phyloP scores from a whole-genome alignment of 2,113 vertebrate species.

The Alligator mississippiensis region DNA sequence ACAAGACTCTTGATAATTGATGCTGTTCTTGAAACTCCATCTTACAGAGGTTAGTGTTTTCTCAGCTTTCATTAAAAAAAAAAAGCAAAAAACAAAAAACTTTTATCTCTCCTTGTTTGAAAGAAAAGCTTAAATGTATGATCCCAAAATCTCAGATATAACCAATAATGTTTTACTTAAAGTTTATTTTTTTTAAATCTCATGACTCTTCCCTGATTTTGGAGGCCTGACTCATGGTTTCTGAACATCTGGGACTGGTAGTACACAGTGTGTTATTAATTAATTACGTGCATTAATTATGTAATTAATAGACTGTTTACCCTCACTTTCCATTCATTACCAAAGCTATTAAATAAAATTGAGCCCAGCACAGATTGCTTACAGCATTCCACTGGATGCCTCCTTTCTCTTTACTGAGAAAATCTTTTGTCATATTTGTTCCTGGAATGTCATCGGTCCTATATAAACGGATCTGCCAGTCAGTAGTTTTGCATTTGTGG shows the following conservation, averaged over 20 bases:
- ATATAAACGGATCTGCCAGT: slow-evolving; percentile 22
- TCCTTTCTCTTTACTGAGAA: neutral
- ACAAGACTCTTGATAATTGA: neutral
- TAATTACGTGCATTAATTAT: neutral
- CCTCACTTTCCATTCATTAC: neutral
- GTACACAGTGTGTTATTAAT: slow-evolving; percentile 5
- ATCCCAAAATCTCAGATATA: slow-evolving; percentile 32
- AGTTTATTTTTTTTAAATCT: neutral
- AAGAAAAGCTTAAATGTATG: slow-evolving; percentile 29
- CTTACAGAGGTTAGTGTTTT: slow-evolving; percentile 1
- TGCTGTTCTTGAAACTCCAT: slow-evolving; percentile 6
- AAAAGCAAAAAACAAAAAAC: neutral
- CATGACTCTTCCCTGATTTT: neutral
- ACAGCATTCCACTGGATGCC: neutral
- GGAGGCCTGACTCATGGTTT: slow-evolving; percentile 4
- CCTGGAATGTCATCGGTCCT: slow-evolving; percentile 20
- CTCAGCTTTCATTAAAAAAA: slow-evolving; percentile 15
- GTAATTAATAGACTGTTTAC: neutral
- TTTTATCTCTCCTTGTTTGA: neutral
- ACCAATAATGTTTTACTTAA: neutral
- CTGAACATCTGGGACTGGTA: slow-evolving; percentile 10
- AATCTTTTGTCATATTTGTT: slow-evolving; percentile 24
- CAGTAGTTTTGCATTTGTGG: slow-evolving; percentile 6
- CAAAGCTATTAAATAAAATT: neutral
- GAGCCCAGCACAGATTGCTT: neutral